A percentile compares a stretch with the other conserved stretches of the same genome.
phyloP scores from a whole-genome alignment of 2,797 vertebrate species.

The Astyanax mexicanus region DNA sequence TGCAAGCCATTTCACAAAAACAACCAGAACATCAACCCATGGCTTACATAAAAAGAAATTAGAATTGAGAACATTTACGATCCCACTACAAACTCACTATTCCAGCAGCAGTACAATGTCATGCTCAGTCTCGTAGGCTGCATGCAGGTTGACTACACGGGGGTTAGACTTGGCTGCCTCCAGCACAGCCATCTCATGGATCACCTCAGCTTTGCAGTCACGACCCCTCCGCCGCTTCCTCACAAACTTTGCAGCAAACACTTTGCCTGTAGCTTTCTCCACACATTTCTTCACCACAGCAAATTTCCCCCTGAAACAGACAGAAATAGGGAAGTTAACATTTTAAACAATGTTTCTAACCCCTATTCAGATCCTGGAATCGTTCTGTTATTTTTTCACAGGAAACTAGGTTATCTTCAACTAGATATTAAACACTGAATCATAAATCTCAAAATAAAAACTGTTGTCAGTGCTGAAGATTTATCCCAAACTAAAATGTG shows the following conservation, averaged over 20 bases:
- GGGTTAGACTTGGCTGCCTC: conserved; percentile 85
- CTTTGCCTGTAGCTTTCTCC: conserved; percentile 91
- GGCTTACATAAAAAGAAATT: neutral
- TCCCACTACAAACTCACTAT: conserved; percentile 82
- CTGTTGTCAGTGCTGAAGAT: no score
- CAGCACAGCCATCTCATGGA: conserved; percentile 95
- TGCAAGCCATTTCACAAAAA: neutral
- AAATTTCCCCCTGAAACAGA: conserved; percentile 86
- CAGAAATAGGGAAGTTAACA: conserved; percentile 35
- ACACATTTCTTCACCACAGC: conserved; percentile 93
- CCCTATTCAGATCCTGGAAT: no score
- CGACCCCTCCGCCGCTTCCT: conserved; percentile 92
- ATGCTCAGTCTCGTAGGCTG: conserved; percentile 90
- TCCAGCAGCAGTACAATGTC: conserved; percentile 92
- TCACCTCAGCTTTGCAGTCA: conserved; percentile 90
- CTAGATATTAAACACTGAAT: no score
- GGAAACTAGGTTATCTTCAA: no score
- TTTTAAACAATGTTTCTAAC: neutral
- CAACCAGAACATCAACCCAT: neutral
- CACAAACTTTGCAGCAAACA: conserved; percentile 93
- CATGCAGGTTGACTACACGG: conserved; percentile 89
- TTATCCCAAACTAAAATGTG: no score
- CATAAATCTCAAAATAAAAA: no score
- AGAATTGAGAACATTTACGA: conserved; percentile 44
- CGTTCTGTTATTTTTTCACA: no score